Evolutionary conservation across 2,113 vertebrate genomes (phyloP).

Genomic region (Mus spicilegus): DNA sequence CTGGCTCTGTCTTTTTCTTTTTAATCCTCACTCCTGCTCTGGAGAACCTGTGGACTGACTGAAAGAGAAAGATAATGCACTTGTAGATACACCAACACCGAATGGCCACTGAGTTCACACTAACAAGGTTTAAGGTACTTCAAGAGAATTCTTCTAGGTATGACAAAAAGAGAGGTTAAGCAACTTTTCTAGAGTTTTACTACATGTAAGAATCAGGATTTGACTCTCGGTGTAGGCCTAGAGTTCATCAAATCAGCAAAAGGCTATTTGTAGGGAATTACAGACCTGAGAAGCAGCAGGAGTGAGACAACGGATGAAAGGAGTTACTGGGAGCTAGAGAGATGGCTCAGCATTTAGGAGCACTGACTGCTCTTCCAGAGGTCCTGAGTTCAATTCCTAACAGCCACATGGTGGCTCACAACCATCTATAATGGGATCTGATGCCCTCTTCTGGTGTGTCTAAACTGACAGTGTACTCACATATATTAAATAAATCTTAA

Average conservation of each 20-base stretch:
- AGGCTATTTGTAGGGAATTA: neutral
- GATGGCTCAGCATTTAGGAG: too few species aligned
- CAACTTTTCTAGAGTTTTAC: slow-evolving; percentile 19
- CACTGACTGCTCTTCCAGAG: too few species aligned
- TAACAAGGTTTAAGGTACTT: neutral
- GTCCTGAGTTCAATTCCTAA: too few species aligned
- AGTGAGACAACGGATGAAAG: slow-evolving; percentile 41
- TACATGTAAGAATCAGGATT: neutral
- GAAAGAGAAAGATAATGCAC: neutral
- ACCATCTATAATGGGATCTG: too few species aligned
- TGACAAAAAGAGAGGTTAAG: neutral
- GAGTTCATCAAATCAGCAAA: slow-evolving; percentile 33
- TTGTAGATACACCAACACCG: neutral
- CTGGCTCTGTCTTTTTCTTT: too few species aligned
- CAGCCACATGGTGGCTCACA: too few species aligned
- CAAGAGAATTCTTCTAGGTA: slow-evolving; percentile 34
- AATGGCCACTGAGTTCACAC: neutral
- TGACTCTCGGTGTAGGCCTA: neutral
- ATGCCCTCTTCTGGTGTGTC: too few species aligned
- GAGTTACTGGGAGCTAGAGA: neutral
- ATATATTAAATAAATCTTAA: too few species aligned
- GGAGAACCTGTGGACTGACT: neutral
- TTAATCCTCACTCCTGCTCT: too few species aligned
- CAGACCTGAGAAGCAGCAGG: neutral
- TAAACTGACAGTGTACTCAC: too few species aligned